Evolutionary conservation across 1,140 invertebrate genomes (phyloP), one percentile per base, ranked within the genome.

Genomic region (Ostrea denselamellosa): DNA sequence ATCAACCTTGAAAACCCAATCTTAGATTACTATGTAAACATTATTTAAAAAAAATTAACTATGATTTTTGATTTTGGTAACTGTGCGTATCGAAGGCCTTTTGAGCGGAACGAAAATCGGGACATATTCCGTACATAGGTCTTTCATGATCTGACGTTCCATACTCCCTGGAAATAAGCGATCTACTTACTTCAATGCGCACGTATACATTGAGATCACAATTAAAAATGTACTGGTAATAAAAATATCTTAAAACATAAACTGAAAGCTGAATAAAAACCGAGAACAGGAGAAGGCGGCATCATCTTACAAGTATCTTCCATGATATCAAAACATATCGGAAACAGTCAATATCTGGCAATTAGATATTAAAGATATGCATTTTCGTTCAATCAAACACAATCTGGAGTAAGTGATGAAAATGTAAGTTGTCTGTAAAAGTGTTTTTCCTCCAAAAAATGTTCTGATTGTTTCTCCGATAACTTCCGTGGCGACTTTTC

Each of bases 361-460:
- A 14, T 58, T 58, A 19, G 56, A 58, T 58, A 58, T 58, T 58
- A 58, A 58, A 58, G 56, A 58, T 58, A 58, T 58, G 19, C 56
- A 71, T 71, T 71, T 71, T 25, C 28, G 9, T 8, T 34, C 22
- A 25, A 71, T 71, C 68, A 25, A 28, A 71, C 68, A 71, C 68
- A 1, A 71, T 71, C 68, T 7, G 22, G 9, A 71, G 14, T 28
- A 71, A 71, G 22, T 25, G 68, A 71, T 28, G 68, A 71, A 62
- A 71, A 71, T 71, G 68, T 71, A 71, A 28, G 68, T 25, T 71
- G 68, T 25, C 68, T 25, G 12, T 71, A 25, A 71, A 71, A 71
- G 68, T 71, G 68, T 71, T 71, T 71, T 25, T 34, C 25, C 68
- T 25, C 68, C 22, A 34, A 71, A 71, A 71, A 71, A 25, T 8